phyloP scores from a whole-genome alignment of 2,888 invertebrate species.

The Geotrupes spiniger region DNA sequence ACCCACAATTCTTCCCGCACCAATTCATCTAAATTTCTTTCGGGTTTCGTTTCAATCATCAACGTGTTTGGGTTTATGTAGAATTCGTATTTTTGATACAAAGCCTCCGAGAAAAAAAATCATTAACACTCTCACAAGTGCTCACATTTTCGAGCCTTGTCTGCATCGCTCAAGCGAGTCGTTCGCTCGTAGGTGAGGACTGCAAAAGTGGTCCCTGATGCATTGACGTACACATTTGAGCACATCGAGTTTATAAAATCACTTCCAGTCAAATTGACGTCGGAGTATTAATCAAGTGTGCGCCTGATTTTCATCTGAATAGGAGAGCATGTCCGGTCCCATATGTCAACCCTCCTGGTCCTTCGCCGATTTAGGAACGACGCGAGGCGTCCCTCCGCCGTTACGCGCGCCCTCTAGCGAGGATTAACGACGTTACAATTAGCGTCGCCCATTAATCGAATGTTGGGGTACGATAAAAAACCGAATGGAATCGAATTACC shows the following conservation, averaged over 20 bases:
- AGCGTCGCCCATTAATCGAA: slow-evolving; percentile 17
- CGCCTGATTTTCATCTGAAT: slow-evolving; percentile 46
- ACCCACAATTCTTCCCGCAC: no score
- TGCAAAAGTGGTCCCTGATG: slow-evolving; percentile 28
- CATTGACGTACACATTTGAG: slow-evolving; percentile 12
- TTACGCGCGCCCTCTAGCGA: slow-evolving; percentile 21
- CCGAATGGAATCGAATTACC: no score
- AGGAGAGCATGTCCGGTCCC: slow-evolving; percentile 39
- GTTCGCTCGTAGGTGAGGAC: neutral
- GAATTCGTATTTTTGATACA: no score
- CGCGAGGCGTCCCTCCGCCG: slow-evolving; percentile 25
- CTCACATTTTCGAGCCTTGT: no score
- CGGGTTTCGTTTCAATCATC: no score
- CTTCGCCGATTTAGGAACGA: slow-evolving; percentile 8
- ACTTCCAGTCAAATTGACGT: slow-evolving; percentile 47
- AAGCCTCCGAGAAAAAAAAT: no score
- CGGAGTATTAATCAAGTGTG: slow-evolving; percentile 47
- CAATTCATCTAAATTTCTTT: no score
- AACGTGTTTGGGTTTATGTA: no score
- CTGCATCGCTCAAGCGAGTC: no score
- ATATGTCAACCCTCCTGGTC: slow-evolving; percentile 43
- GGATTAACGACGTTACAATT: slow-evolving; percentile 28
- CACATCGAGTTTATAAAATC: slow-evolving; percentile 40
- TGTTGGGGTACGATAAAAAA: slow-evolving; percentile 1
- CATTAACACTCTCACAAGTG: no score